Evolutionary conservation across 1,140 invertebrate species (phyloP), one percentile per base, ranked within the genome.

Genomic region (Brachionus angularis): DNA sequence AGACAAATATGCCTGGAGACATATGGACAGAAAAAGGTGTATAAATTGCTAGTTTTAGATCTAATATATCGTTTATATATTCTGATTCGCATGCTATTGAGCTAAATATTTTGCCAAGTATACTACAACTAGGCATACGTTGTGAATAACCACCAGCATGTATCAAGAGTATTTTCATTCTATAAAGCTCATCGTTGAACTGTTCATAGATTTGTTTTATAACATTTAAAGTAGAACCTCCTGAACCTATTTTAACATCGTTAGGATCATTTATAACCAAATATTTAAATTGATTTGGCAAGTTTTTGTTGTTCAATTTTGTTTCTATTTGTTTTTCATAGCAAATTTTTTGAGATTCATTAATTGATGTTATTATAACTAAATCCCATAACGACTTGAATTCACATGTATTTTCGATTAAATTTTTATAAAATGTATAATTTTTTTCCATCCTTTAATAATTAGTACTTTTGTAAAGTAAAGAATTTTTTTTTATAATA

Each of bases 81-180:
- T 29, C 12, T 73, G 70, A 33, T 33, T 73, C 72, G 55, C 78
- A 50, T 8, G 83, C 83, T 1, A 84, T 69, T 21, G 79, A 75
- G 12, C 78, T 76, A 64, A 83, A 84, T 10, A 83, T 74, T 74
- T 84, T 84, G 3, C 83, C 83, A 0, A 83, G 73, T 16, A 82
- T 75, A 52, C 77, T 79, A 18, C 79, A 74, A 73, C 78, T 81
- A 18, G 83, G 83, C 71, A 84, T 76, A 52, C 83, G 73, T 74
- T 84, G 80, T 73, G 83, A 84, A 72, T 78, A 78, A 4, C 83
- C 83, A 42, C 83, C 83, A 34, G 83, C 80, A 74, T 82, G 81
- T 23, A 84, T 80, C n/a, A 84, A 69, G 3, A 84, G 72, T 1
- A 82, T 76, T 69, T 76, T 62, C 27, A 72, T 27, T n/a, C 47